Conservation (phyloP, 2,113 vertebrate genomes). For the Oxyruncus cristatus region DNA sequence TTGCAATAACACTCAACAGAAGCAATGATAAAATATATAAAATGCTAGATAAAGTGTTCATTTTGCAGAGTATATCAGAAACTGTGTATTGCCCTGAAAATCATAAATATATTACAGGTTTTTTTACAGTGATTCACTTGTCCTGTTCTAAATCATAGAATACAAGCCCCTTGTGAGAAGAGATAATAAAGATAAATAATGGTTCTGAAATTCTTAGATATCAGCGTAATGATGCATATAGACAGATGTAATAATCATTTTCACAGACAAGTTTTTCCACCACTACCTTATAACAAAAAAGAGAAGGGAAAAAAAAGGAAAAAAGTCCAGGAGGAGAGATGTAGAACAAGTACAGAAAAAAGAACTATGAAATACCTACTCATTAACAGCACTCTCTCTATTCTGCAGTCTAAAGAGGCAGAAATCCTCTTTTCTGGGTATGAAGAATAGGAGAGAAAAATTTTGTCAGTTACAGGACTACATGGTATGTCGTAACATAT, state of each 20-base stretch:
- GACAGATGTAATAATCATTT: not conserved
- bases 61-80: not conserved
- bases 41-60: not conserved
- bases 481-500: not conserved
- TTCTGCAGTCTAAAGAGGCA: accelerated
- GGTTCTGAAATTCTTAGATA: not conserved
- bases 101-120: not conserved
- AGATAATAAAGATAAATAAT: not conserved
- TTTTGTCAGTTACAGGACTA: not conserved
- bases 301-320: accelerated
- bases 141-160: not conserved
- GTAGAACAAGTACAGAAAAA: not conserved
- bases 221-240: not conserved
- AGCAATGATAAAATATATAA: not conserved
- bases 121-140: not conserved
- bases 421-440: not conserved
- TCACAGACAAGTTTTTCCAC: not conserved
- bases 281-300: not conserved
- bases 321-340: not conserved
- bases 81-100: not conserved
- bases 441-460: not conserved
- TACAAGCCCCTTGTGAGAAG: not conserved
- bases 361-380: not conserved
- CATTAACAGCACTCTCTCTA: not conserved
- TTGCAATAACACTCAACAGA: not conserved